A percentile compares a stretch with the other conserved stretches of the same genome.
Conservation (phyloP, 2,888 invertebrate species). For the Lasioglossum pauxillum region DNA sequence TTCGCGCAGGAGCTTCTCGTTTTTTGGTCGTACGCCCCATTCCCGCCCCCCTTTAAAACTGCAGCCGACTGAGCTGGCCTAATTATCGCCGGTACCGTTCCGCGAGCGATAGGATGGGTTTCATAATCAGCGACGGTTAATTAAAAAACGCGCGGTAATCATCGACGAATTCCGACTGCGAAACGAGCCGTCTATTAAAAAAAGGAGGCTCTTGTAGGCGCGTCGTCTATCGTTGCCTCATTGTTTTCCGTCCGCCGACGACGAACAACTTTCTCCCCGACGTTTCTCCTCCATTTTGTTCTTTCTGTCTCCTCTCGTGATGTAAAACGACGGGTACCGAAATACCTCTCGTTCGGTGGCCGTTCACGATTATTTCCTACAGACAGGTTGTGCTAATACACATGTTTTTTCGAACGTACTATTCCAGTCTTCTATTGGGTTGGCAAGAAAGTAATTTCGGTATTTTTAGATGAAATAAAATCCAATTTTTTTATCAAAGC, state of each 20-base stretch:
- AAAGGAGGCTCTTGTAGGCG: constrained; percentile 23
- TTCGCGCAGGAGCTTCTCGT: not conserved
- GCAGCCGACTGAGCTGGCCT: constrained; percentile 61
- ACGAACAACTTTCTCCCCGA: constrained; percentile 23
- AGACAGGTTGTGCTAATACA: not conserved
- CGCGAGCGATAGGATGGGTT: constrained; percentile 41
- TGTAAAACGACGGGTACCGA: not conserved
- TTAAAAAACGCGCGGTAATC: constrained; percentile 63
- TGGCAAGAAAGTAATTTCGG: too few species aligned
- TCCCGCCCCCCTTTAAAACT: constrained; percentile 56
- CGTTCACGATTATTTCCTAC: not conserved
- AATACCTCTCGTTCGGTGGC: not conserved
- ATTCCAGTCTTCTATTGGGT: too few species aligned
- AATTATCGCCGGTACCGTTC: constrained; percentile 64
- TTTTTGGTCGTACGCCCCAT: not conserved
- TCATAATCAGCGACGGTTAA: constrained; percentile 69
- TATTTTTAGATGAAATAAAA: too few species aligned
- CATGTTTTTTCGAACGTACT: not conserved
- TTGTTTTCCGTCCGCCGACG: constrained; percentile 37
- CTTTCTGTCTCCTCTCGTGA: not conserved
- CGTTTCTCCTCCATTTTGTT: not conserved
- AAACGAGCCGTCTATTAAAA: constrained; percentile 25
- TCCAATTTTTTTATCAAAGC: too few species aligned
- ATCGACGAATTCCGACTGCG: constrained; percentile 57
- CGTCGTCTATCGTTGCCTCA: constrained; percentile 16